Base-by-base conservation (phyloP, 2,797 vertebrate genomes). In the Acomys russatus region DNA sequence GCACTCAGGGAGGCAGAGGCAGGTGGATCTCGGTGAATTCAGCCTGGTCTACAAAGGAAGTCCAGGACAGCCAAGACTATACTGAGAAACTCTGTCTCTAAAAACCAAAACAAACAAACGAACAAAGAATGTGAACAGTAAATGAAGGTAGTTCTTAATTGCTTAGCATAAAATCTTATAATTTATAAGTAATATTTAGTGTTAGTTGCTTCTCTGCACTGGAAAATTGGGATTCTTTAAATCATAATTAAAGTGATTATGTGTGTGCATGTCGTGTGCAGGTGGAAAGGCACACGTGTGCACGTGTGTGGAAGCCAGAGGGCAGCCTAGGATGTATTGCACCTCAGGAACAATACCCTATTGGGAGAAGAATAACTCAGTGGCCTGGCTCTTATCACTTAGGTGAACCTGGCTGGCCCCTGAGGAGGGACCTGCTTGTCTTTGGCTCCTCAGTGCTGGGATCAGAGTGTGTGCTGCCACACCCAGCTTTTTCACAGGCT, bases 201-300 rank as follows among this genome's bases (percentile, higher is more conserved):
- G 17, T 94, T 88, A 85, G 20, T 88, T 93, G n/a, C 49, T 35
- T 76, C 94, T 44, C 38, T 96, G 25, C 23, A 78, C 35, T 83
- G 18, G 94, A 44, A 95, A 95, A 87, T 89, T 33, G 91, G 74
- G 74, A 90, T 91, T 94, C 7, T 91, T 90, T 78, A 85, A 93
- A 78, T 44, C 15, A 15, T 61, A 61, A 28, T 44, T 18, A 18
- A 51, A 33, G 33, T 87, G 85, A 30, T 76, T 74, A n/a, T 88
- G 54, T 61, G 71, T 33, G 73, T 33, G 23, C 12, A 51, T 73
- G 14, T 6, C 8, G n/a, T 73, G 85, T 54, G 33, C 66, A 56
- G 3, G 15, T 59, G 20, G 7, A n/a, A 12, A 66, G n/a, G 66
- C n/a, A 38, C 22, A 17, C 3, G 56, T 49, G 28, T 49, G 10